These are phyloP conservation scores for Acronicta alni DNA, from an alignment of 2,888 invertebrate species.

Conservation along the genomic window DNA sequence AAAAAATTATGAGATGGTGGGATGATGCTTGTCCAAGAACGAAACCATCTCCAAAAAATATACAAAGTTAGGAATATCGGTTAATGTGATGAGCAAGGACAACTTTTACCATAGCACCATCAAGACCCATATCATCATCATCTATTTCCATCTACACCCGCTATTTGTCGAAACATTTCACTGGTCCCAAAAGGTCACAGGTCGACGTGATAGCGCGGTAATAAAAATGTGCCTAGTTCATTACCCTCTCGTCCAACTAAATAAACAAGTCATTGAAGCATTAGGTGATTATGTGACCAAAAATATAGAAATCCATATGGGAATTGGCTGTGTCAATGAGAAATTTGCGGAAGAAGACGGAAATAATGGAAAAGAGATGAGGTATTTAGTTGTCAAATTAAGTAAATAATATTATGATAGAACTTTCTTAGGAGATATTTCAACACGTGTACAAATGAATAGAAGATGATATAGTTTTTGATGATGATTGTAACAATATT, in stretches of 20 bases:
- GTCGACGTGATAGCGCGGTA: slow-evolving; percentile 29
- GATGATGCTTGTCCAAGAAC: too few relatives aligned
- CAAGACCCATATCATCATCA: background rate
- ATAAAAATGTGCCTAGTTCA: slow-evolving; percentile 32
- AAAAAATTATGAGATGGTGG: too few relatives aligned
- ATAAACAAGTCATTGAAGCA: slow-evolving; percentile 36
- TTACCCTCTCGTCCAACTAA: slow-evolving; percentile 26
- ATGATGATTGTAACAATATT: background rate
- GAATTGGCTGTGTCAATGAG: slow-evolving; percentile 29
- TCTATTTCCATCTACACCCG: slow-evolving; percentile 4
- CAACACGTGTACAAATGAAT: too few relatives aligned
- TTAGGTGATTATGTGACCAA: slow-evolving; percentile 14
- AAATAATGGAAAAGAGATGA: too few relatives aligned
- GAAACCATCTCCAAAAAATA: background rate
- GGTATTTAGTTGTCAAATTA: too few relatives aligned
- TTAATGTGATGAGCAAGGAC: background rate
- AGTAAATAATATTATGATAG: too few relatives aligned
- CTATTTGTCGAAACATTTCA: slow-evolving; percentile 7
- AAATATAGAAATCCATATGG: slow-evolving; percentile 26
- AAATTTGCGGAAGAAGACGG: too few relatives aligned
- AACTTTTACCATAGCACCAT: background rate
- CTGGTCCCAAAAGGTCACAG: slow-evolving; percentile 38
- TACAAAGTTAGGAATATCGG: background rate
- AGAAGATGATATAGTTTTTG: too few relatives aligned
- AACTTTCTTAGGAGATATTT: too few relatives aligned